Conservation (phyloP, 2,888 invertebrate genomes). For the Lypha dubia region DNA sequence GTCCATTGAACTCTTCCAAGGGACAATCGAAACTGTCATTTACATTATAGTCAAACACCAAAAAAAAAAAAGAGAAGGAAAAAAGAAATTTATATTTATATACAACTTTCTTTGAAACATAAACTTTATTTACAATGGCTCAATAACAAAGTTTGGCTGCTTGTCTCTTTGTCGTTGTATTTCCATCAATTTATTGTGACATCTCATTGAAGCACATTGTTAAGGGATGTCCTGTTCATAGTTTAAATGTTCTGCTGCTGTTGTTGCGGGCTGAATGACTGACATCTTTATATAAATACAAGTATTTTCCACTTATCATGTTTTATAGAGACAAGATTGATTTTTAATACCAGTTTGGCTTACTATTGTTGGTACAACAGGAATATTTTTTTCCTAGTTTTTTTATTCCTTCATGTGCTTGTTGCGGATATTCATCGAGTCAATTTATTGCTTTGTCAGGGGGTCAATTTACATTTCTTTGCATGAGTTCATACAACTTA, state of each 20-base stretch:
- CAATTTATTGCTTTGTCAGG: conserved; percentile 48
- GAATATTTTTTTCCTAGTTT: neutral
- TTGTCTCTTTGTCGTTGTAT: conserved; percentile 6
- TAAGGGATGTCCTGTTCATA: conserved; percentile 20
- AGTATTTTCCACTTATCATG: conserved; percentile 61
- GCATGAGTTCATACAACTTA: conserved; percentile 65
- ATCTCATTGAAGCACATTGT: conserved; percentile 56
- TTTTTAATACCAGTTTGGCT: conserved; percentile 62
- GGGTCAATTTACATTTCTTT: conserved; percentile 66
- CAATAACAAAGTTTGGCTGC: conserved; percentile 4
- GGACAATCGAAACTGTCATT: conserved; percentile 58
- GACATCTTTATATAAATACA: conserved; percentile 53
- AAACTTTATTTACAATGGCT: conserved; percentile 23
- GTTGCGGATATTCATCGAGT: conserved; percentile 32
- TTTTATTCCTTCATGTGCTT: neutral
- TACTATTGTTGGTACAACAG: conserved; percentile 25
- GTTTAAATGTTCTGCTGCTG: neutral
- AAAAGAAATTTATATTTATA: conserved; percentile 5
- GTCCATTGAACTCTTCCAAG: conserved; percentile 46
- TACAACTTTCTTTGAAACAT: conserved; percentile 11
- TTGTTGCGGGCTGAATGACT: neutral
- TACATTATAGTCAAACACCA: conserved; percentile 43
- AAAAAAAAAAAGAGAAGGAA: neutral
- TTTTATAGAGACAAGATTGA: conserved; percentile 68
- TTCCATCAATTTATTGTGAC: conserved; percentile 64